These are phyloP conservation scores for Apodemus speciosus DNA, from an alignment of 2,113 vertebrate genomes.

Conservation along the genomic window DNA sequence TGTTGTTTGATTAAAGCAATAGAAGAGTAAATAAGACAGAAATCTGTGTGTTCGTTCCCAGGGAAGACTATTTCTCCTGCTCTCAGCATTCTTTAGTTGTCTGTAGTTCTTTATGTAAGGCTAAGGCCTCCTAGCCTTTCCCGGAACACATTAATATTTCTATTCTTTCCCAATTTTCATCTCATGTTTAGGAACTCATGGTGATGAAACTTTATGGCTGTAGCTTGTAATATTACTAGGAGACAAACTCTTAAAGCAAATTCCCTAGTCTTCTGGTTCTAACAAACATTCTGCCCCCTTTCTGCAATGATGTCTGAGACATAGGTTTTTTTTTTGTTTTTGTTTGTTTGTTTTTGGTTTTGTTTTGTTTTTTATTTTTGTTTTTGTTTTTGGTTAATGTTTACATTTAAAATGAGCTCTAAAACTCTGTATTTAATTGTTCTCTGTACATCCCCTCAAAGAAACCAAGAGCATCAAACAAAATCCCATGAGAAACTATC, in stretches of 20 bases:
- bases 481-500: background rate
- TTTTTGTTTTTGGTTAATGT: too few relatives aligned
- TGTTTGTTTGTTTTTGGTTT: too few relatives aligned
- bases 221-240: background rate
- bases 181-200: background rate
- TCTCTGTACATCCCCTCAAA: background rate
- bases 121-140: background rate
- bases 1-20: background rate
- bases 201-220: background rate
- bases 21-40: background rate
- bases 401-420: background rate
- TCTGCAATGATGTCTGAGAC: background rate
- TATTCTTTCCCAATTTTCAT: background rate
- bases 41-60: background rate
- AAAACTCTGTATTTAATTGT: background rate
- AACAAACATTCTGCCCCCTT: background rate
- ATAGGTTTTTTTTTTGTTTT: too few relatives aligned
- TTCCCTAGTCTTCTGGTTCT: background rate
- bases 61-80: background rate
- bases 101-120: background rate
- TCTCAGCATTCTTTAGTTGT: background rate
- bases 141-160: background rate
- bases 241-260: background rate
- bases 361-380: too few relatives aligned
- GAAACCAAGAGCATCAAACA: background rate